These are phyloP conservation scores for Upupa epops DNA, from an alignment of 2,113 vertebrate genomes.

Conservation along the genomic window DNA sequence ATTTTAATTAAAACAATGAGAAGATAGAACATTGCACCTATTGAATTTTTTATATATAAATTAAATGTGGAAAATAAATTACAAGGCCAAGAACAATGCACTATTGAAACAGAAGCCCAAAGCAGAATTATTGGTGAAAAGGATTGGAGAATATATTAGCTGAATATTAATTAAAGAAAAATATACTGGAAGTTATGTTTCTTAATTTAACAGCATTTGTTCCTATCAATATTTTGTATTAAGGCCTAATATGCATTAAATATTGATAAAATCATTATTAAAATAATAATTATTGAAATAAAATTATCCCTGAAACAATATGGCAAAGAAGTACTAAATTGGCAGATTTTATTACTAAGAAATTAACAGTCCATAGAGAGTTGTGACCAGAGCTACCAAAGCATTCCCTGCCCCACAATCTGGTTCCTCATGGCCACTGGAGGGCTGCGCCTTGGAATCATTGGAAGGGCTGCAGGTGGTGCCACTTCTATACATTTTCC, in stretches of 20 bases:
- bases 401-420: background rate
- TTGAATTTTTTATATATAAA: conserved; percentile 1
- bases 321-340: background rate
- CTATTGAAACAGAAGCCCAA: background rate
- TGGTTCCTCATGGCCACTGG: background rate
- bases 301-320: background rate
- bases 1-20: conserved; percentile 7
- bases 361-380: background rate
- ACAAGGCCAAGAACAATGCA: background rate
- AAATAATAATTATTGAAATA: background rate
- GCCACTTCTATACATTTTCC: background rate
- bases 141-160: background rate
- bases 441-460: background rate
- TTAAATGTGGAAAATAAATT: conserved; percentile 18
- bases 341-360: background rate
- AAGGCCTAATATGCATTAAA: conserved; percentile 25
- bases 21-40: background rate
- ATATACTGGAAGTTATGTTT: background rate
- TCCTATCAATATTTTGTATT: conserved; percentile 64
- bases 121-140: background rate
- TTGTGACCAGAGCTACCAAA: background rate
- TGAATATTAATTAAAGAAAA: conserved; percentile 43
- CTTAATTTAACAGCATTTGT: conserved; percentile 39
- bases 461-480: background rate
- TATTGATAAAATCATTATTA: conserved; percentile 52